Base-by-base conservation (phyloP, 30 jellyfish, hydroid and myxozoan species). In the Rhopilema esculentum region DNA sequence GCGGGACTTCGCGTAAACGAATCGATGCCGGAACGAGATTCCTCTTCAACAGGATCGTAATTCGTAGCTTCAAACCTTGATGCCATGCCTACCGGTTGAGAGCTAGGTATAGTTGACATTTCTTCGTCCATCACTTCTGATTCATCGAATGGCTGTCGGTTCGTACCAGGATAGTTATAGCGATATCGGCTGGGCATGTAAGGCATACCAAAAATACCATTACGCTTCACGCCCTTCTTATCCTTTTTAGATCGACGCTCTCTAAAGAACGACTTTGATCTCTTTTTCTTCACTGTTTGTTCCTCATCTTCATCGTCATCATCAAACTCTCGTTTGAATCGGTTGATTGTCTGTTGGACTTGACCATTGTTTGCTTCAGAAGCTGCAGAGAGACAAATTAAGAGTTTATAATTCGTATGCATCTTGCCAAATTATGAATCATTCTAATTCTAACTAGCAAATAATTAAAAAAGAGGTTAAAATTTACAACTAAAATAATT, bases 1-100 rank as follows among this genome's bases (percentile, higher is more conserved):
- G 75, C 96, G 1, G 85, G 88, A 64, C 84, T 85, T 28, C 72
- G 84, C 28, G 9, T 25, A n/a, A 70, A 70, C 29, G 32, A 74
- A 28, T 49, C 61, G 49, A 15, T 7, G 25, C 31, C 66, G 4
- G 92, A 52, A 32, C 87, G 92, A 40, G 52, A 26, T 20, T 70
- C 76, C 15, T 57, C 87, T n/a, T 51, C 80, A 21, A 57, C 27
- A 27, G 88, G 88, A 19, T 66, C 88, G 75, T 57, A 73, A 50
- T 66, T 74, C 33, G 72, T 30, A 20, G 83, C 69, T 22, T 85
- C 83, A 30, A n/a, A 64, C 9, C 40, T 49, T 0, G 80, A 62
- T 1, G 92, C 92, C 82, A 85, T 61, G 29, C 94, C 94, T 53
- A 85, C 94, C 1, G 94, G 94, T 69, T 85, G 78, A 22, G 94